Evolutionary conservation across 1,140 invertebrate genomes (phyloP).

Genomic region (Vanessa tameamea): DNA sequence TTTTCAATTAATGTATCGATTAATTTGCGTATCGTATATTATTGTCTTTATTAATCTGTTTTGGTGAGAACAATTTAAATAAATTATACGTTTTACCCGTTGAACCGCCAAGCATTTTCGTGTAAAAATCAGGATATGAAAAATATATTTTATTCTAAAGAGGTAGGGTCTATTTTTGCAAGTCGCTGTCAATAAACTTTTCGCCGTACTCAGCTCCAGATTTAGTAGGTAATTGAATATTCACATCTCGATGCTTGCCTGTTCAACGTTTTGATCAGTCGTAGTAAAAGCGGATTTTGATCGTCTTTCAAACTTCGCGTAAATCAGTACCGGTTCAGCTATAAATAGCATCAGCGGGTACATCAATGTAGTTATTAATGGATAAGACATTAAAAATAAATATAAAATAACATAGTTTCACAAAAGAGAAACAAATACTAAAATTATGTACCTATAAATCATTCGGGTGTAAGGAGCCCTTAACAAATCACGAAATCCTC

Average conservation of each 20-base stretch:
- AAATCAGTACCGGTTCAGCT: background rate
- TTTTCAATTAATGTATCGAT: too few species aligned
- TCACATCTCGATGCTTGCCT: conserved; percentile 49
- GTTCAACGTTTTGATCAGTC: conserved; percentile 53
- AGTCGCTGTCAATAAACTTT: conserved; percentile 16
- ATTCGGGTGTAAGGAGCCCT: too few species aligned
- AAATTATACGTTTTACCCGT: conserved; percentile 33
- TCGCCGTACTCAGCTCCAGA: conserved; percentile 30
- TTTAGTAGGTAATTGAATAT: conserved; percentile 60
- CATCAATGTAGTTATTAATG: background rate
- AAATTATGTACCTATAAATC: too few species aligned
- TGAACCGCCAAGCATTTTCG: background rate
- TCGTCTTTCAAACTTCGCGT: conserved; percentile 40
- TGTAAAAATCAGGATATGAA: background rate
- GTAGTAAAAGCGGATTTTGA: conserved; percentile 35
- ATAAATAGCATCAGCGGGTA: background rate
- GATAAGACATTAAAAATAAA: background rate
- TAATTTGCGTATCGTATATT: background rate
- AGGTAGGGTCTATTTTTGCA: conserved; percentile 37
- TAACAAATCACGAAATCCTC: too few species aligned
- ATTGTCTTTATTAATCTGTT: conserved; percentile 17
- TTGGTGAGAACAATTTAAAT: conserved; percentile 41
- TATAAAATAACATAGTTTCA: background rate
- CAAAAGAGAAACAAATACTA: too few species aligned
- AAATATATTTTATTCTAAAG: conserved; percentile 18